Percentiles rank a stretch among this genome's conserved stretches.
These are phyloP conservation scores for Luidia sarsii DNA, from an alignment of 53 echinoderm and acorn worm species.

Conservation along the genomic window DNA sequence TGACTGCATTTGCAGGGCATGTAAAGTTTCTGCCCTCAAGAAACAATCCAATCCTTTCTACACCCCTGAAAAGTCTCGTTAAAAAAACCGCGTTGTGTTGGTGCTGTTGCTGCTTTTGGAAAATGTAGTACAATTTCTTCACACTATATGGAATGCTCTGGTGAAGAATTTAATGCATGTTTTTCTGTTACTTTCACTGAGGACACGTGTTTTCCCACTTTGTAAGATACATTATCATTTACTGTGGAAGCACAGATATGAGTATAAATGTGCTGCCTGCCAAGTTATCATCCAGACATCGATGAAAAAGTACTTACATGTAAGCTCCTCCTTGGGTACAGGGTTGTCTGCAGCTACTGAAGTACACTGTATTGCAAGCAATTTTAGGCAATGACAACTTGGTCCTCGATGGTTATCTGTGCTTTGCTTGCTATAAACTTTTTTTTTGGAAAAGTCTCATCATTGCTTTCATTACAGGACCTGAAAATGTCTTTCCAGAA, in stretches of 20 bases:
- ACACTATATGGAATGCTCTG: conserved; percentile 20
- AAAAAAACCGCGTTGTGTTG: background rate
- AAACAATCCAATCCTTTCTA: conserved; percentile 5
- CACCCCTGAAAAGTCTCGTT: conserved; percentile 24
- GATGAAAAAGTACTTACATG: conserved; percentile 19
- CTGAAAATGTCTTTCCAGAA: conserved; percentile 21
- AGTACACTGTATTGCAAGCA: conserved; percentile 16
- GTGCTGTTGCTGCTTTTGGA: background rate
- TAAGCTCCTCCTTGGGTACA: conserved; percentile 8
- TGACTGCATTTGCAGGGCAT: conserved; percentile 26
- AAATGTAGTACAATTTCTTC: conserved; percentile 2
- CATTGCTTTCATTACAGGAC: conserved; percentile 8
- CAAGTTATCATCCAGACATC: background rate
- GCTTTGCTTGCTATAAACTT: conserved; percentile 13
- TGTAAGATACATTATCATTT: conserved; percentile 30
- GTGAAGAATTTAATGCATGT: conserved; percentile 10
- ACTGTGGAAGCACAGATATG: background rate
- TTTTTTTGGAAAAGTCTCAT: conserved; percentile 17
- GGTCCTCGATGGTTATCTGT: conserved; percentile 19
- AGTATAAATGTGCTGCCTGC: conserved; percentile 11
- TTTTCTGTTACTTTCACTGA: background rate
- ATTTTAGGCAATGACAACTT: background rate
- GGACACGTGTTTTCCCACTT: conserved; percentile 5
- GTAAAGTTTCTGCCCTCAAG: conserved; percentile 15
- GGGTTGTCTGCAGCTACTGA: conserved; percentile 24